Evolutionary conservation across 92 coral and sea anemone species (phyloP).

Genomic region (Zoanthus gigantus): DNA sequence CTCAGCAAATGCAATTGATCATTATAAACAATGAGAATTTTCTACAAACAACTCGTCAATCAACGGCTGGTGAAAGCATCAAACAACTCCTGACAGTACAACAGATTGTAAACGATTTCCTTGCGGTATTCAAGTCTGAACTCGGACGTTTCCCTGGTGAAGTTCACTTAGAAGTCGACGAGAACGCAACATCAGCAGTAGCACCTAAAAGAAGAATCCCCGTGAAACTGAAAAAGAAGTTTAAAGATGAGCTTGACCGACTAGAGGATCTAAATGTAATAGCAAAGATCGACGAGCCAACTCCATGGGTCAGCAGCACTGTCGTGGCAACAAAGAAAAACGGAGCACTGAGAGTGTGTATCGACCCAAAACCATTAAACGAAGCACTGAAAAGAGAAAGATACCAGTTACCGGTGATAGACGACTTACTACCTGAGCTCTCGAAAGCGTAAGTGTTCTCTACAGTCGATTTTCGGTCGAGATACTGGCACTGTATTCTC

Average conservation of each 20-base stretch:
- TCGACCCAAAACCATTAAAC: constrained; percentile 33
- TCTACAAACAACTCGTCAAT: neutral
- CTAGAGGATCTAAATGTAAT: constrained; percentile 20
- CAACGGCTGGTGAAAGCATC: neutral
- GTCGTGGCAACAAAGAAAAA: constrained; percentile 35
- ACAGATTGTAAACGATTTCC: neutral
- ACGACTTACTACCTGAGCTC: constrained; percentile 31
- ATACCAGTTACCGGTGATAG: constrained; percentile 9
- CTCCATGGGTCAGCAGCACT: constrained; percentile 47
- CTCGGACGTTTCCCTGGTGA: neutral
- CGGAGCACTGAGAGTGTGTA: constrained; percentile 9
- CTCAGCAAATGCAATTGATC: constrained; percentile 44
- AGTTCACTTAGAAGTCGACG: neutral
- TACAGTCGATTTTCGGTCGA: constrained; percentile 8
- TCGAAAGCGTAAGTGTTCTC: constrained; percentile 47
- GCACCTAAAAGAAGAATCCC: constrained; percentile 10
- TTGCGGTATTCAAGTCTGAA: neutral
- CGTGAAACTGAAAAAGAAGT: constrained; percentile 9
- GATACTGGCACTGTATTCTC: constrained; percentile 32
- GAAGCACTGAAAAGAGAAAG: constrained; percentile 26
- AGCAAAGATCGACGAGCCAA: constrained; percentile 37
- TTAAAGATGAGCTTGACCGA: constrained; percentile 37
- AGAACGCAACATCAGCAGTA: neutral
- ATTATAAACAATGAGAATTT: constrained; percentile 47
- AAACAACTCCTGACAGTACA: constrained; percentile 20